Conservation (phyloP, 2,113 vertebrate species). For the Suricata suricatta region DNA sequence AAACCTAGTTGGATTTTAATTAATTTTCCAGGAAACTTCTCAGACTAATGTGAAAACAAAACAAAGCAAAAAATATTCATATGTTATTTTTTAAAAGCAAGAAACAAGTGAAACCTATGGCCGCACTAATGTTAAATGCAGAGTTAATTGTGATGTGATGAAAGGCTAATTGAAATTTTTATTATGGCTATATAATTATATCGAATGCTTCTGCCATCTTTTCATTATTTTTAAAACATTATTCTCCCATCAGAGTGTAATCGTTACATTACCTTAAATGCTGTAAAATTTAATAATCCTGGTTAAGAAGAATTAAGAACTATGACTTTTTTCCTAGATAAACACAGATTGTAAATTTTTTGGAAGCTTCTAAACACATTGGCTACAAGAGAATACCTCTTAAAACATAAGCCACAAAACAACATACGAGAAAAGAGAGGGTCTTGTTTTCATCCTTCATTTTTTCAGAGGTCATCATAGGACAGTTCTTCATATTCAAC, state of each 20-base stretch:
- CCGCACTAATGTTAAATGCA: slow-evolving; percentile 51
- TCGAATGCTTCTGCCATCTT: slow-evolving; percentile 71
- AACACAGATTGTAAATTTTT: not conserved
- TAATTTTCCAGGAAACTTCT: slow-evolving; percentile 8
- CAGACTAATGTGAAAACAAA: slow-evolving; percentile 23
- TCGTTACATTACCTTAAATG: slow-evolving; percentile 69
- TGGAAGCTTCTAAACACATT: slow-evolving; percentile 48
- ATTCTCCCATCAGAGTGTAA: slow-evolving; percentile 62
- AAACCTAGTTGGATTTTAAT: slow-evolving; percentile 41
- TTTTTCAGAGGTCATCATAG: not conserved
- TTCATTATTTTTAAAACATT: slow-evolving; percentile 77
- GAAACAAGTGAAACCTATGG: slow-evolving; percentile 59
- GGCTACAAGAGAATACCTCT: slow-evolving; percentile 39
- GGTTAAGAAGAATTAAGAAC: slow-evolving; percentile 70
- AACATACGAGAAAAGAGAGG: not conserved
- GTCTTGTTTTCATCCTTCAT: not conserved
- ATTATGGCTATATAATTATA: slow-evolving; percentile 73
- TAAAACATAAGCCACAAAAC: not conserved
- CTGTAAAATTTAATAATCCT: slow-evolving; percentile 71
- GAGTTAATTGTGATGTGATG: slow-evolving; percentile 75
- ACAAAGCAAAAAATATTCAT: not conserved
- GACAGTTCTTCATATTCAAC: not conserved
- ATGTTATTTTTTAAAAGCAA: slow-evolving; percentile 55
- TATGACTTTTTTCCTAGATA: slow-evolving; percentile 35
- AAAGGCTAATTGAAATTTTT: slow-evolving; percentile 74